These are phyloP conservation scores for Spermophilus dauricus DNA, from an alignment of 2,113 vertebrate genomes.

Conservation along the genomic window DNA sequence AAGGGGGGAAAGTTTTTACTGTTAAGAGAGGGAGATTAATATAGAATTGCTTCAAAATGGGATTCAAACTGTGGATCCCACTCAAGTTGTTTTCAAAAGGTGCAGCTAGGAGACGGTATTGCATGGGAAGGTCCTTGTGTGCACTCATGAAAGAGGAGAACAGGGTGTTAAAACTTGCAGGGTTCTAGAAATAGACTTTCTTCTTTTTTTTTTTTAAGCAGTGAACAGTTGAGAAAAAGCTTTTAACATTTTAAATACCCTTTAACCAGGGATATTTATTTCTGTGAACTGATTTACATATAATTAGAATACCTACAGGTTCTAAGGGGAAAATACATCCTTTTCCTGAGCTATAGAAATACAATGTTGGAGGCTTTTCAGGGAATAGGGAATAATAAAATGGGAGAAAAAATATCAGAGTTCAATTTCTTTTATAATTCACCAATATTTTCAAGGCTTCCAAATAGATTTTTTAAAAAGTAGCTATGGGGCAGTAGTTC, in stretches of 20 bases:
- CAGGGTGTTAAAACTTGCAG: background rate
- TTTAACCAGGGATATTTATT: constrained; percentile 83
- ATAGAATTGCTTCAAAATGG: constrained; percentile 68
- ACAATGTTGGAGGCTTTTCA: constrained; percentile 49
- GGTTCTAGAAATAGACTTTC: constrained; percentile 70
- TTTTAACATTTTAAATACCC: constrained; percentile 80
- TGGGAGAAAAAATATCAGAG: constrained; percentile 70
- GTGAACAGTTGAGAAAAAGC: constrained; percentile 78
- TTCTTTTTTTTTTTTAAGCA: background rate
- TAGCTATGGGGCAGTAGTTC: constrained; percentile 47
- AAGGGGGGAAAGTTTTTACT: background rate
- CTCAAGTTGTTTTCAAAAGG: constrained; percentile 56
- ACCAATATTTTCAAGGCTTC: constrained; percentile 72
- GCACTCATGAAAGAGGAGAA: background rate
- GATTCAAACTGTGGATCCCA: constrained; percentile 43
- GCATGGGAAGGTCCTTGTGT: background rate
- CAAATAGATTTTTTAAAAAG: constrained; percentile 75
- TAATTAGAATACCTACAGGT: constrained; percentile 79
- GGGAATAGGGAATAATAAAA: constrained; percentile 72
- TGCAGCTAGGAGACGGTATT: background rate
- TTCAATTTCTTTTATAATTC: constrained; percentile 81
- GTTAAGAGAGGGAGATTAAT: constrained; percentile 48
- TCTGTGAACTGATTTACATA: constrained; percentile 81
- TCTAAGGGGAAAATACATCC: constrained; percentile 63
- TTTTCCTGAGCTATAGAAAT: constrained; percentile 70